phyloP scores from a whole-genome alignment of 2,888 invertebrate species.

The Clistopyga incitator region DNA sequence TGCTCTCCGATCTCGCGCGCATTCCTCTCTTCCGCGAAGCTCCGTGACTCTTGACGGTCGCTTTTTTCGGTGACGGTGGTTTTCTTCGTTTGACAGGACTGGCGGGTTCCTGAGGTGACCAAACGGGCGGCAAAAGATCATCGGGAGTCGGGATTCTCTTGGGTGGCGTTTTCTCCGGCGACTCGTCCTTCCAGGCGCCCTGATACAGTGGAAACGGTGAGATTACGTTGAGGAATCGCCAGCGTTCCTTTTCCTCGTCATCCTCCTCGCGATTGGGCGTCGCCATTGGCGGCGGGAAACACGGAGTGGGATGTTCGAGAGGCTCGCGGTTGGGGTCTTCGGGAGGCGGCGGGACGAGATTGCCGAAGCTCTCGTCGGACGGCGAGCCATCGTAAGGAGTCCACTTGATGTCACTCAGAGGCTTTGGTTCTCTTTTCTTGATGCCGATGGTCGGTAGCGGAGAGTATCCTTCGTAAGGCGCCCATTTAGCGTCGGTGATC shows the following conservation, averaged over 20 bases:
- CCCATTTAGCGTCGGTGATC: constrained; percentile 80
- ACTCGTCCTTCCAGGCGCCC: constrained; percentile 82
- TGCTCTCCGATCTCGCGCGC: constrained; percentile 75
- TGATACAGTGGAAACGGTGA: constrained; percentile 82
- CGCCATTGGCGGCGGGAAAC: constrained; percentile 79
- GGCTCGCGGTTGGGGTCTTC: constrained; percentile 75
- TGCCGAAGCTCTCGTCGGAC: constrained; percentile 67
- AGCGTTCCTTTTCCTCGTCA: constrained; percentile 80
- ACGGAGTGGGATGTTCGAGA: constrained; percentile 80
- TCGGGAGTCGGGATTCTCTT: constrained; percentile 68
- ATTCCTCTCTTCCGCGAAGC: constrained; percentile 74
- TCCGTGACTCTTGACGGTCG: constrained; percentile 70
- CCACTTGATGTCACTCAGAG: constrained; percentile 81
- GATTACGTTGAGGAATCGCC: constrained; percentile 80
- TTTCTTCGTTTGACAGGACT: constrained; percentile 66
- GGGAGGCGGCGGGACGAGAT: constrained; percentile 68
- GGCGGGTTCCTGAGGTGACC: constrained; percentile 77
- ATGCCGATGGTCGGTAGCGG: constrained; percentile 81
- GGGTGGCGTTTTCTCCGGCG: constrained; percentile 79
- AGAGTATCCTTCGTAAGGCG: constrained; percentile 81
- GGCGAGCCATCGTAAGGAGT: constrained; percentile 79
- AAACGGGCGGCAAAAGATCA: constrained; percentile 77
- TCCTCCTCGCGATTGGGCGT: constrained; percentile 68
- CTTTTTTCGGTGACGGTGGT: constrained; percentile 73
- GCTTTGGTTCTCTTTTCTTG: constrained; percentile 79